Evolutionary conservation across 2,888 invertebrate genomes (phyloP), one percentile per base, ranked within the genome.

Genomic region (Gastrophysa polygoni): DNA sequence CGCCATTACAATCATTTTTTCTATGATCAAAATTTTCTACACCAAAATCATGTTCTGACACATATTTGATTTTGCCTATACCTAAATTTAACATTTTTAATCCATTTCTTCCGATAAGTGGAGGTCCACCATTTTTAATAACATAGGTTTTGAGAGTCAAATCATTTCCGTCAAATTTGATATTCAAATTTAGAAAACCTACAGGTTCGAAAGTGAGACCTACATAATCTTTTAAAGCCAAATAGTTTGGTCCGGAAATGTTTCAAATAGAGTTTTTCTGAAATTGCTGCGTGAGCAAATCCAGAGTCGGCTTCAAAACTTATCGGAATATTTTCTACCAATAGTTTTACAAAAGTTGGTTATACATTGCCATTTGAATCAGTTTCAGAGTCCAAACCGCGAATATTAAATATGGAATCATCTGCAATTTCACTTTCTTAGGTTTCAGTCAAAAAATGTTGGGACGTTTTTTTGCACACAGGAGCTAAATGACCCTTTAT

Each of bases 51-150:
- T n/a, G n/a, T n/a, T n/a, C 16, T 16, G 18, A 46, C 3, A 16
- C 46, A 24, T 24, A 24, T 24, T 24, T 7, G 24, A 24, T 24
- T 24, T 24, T 24, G 24, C 24, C 24, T 5, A 24, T 24, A 24
- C 24, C 50, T 21, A 21, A 29, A 50, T 50, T 50, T 11, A 50
- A 21, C 50, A 50, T 50, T 21, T 50, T 24, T 10, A 50, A 29
- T 16, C 50, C 50, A 29, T 50, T 50, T 50, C 50, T 50, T 3
- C 50, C 28, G 7, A 50, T 50, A 16, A 50, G 50, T 29, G 50
- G 50, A 28, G 50, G 50, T 11, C 50, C 50, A 28, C 50, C 50
- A 29, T 50, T 50, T 50, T 21, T 50, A 21, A 50, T 21, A 5
- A 50, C 29, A 50, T 50, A 50, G n/a, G 50, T 50, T 50, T 50